Percentiles rank a stretch among this genome's conserved stretches.
These are phyloP conservation scores for Neogale vison DNA, from an alignment of 2,113 vertebrate genomes.

Conservation along the genomic window DNA sequence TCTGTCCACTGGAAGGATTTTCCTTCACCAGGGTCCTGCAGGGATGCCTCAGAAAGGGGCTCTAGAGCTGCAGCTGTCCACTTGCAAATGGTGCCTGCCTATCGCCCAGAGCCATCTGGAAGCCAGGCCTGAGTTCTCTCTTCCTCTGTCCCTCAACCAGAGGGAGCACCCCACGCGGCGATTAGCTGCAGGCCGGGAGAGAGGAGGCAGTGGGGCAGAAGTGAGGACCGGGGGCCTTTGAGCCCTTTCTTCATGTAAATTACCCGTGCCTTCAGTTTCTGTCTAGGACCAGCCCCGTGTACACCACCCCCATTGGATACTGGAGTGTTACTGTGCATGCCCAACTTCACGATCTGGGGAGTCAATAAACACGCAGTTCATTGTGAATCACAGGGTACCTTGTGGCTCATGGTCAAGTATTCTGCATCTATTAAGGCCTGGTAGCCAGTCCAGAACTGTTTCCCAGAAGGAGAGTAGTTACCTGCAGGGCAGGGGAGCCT, in stretches of 20 bases:
- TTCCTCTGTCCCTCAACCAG: background rate
- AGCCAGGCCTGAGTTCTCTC: background rate
- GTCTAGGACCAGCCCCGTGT: too few species aligned
- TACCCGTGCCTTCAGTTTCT: background rate
- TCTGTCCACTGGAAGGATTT: background rate
- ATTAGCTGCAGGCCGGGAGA: background rate
- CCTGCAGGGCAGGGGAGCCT: background rate
- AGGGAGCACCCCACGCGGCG: background rate
- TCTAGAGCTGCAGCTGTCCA: background rate
- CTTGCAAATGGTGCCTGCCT: background rate
- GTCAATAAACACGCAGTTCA: background rate
- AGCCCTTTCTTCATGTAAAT: background rate
- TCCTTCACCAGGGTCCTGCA: background rate
- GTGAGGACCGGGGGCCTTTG: background rate
- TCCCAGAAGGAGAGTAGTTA: background rate
- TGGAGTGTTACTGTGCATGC: background rate
- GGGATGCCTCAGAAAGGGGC: too few species aligned
- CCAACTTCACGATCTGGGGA: background rate
- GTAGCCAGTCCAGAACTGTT: background rate
- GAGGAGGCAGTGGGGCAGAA: background rate
- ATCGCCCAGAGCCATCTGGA: background rate
- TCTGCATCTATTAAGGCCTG: background rate
- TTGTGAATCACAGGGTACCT: background rate
- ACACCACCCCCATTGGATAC: background rate
- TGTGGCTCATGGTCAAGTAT: background rate